Evolutionary conservation across 1,140 invertebrate species (phyloP).

Genomic region (Psix sp.): DNA sequence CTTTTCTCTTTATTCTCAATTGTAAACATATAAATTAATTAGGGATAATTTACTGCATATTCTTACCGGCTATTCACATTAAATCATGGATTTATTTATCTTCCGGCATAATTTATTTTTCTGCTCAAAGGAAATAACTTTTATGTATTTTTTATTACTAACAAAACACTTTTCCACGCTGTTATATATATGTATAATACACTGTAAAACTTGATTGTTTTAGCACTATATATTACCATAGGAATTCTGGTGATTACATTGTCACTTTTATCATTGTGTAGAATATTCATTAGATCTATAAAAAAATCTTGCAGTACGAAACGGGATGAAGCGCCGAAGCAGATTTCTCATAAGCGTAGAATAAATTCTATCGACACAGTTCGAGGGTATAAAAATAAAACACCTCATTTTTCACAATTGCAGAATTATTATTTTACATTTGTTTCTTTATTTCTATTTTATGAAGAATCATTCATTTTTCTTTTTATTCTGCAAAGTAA

Average conservation of each 20-base stretch:
- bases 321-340: constrained; percentile 5
- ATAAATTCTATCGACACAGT: constrained; percentile 88
- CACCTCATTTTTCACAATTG: no score
- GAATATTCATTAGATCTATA: constrained; percentile 39
- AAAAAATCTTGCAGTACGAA: constrained; percentile 47
- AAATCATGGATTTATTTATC: no score
- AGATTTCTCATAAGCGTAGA: constrained; percentile 77
- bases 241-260: constrained; percentile 57
- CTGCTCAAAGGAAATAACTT: no score
- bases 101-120: no score
- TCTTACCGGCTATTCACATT: not conserved
- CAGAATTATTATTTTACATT: no score
- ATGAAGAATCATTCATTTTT: no score
- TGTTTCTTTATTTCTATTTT: no score
- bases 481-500: no score
- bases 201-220: constrained; percentile 31
- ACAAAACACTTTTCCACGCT: no score
- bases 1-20: not conserved
- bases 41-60: not conserved
- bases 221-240: constrained; percentile 63
- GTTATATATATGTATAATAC: no score
- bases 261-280: constrained; percentile 52
- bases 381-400: constrained; percentile 81
- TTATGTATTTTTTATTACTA: no score
- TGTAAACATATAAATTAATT: constrained; percentile 4